Base-by-base conservation (phyloP, 2,797 vertebrate species). In the Hyperoplus lanceolatus region DNA sequence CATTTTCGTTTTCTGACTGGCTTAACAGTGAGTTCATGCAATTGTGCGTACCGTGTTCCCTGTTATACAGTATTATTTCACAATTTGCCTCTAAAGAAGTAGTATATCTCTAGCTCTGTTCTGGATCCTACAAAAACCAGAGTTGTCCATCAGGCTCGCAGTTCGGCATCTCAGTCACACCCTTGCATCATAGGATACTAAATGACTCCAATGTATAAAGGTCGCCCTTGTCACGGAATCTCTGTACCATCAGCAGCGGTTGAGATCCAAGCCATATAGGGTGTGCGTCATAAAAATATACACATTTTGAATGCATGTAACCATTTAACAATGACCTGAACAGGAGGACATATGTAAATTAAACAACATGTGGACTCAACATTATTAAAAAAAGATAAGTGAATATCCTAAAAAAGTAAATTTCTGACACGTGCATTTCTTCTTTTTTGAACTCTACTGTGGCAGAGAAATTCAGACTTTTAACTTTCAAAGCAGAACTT, bases 101-200 rank as follows among this genome's bases (percentile, higher is more conserved):
- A 77, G 74, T 79, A 57, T 41, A 79, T 71, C 63, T 77, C 29
- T 46, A 71, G 21, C 54, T 78, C 82, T 82, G 68, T 79, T 85
- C 66, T 80, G 82, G 84, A 76, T 85, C 83, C 84, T 85, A 69
- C 43, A 81, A 87, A 79, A 87, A 87, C 74, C 63, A 77, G 61
- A 64, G 64, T 9, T 50, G 54, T 60, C 29, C 0, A 43, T 73
- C 48, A 39, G 56, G 50, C 49, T 45, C 56, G 63, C 59, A 76
- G 79, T 78, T 68, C 10, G 54, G 70, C 16, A 80, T 80, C 38
- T 42, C 45, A 0, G 79, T 90, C 77, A 86, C 74, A 73, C 38
- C 53, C 38, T 55, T 0, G 72, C 89, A 48, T 93, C 92, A 91
- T 84, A 62, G 65, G 85, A 89, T 48, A 41, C 60, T 7, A 53